Percentiles rank a stretch among this genome's conserved stretches.
These are phyloP conservation scores for Ceratina australensis DNA, from an alignment of 1,140 invertebrate species.

Conservation along the genomic window DNA sequence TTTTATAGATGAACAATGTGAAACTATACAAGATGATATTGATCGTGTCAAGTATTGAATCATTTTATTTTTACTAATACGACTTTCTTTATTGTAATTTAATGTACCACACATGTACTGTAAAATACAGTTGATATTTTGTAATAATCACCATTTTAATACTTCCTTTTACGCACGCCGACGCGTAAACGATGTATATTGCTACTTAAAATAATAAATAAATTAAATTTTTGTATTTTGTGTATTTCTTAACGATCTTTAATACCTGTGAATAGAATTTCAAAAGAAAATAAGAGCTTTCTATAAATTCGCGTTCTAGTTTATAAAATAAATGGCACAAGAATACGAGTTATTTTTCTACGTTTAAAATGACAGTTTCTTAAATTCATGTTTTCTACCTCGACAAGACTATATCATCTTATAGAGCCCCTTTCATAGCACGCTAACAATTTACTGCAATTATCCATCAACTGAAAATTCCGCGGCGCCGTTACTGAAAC, in stretches of 20 bases:
- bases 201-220: slow-evolving; percentile 44
- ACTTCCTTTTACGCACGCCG: slow-evolving; percentile 19
- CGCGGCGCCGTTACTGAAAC: too few relatives aligned
- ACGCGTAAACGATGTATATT: slow-evolving; percentile 36
- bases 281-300: neutral
- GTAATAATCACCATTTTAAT: slow-evolving; percentile 12
- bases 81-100: slow-evolving; percentile 28
- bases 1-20: slow-evolving; percentile 1
- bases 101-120: slow-evolving; percentile 16
- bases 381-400: too few relatives aligned
- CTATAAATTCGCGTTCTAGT: slow-evolving; percentile 1
- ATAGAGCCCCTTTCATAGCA: too few relatives aligned
- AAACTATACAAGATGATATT: too few relatives aligned
- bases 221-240: slow-evolving; percentile 40
- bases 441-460: too few relatives aligned
- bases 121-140: slow-evolving; percentile 26
- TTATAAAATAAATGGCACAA: neutral
- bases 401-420: too few relatives aligned
- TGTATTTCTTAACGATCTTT: slow-evolving; percentile 19
- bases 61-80: slow-evolving; percentile 16
- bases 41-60: slow-evolving; percentile 19
- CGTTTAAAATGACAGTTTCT: too few relatives aligned
- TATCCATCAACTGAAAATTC: too few relatives aligned
- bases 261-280: slow-evolving; percentile 5
- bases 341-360: neutral